Base-by-base conservation (phyloP, 2,113 vertebrate genomes). In the Heterotis niloticus region DNA sequence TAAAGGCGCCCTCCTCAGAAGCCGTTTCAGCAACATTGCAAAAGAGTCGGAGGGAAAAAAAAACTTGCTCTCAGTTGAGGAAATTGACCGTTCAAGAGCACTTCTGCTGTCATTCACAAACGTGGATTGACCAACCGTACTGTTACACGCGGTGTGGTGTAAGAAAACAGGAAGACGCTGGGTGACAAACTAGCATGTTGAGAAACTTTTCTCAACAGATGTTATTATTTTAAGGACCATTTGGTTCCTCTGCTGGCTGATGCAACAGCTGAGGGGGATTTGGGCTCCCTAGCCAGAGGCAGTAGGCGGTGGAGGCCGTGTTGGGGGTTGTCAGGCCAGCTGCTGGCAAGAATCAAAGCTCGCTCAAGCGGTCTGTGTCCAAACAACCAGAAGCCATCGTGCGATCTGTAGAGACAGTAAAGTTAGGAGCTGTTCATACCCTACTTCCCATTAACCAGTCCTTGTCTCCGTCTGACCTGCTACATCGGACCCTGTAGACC, bases 161-260 rank as follows among this genome's bases (percentile, higher is more conserved):
- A 62, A 20, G 20, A 62, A 4, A 72, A n/a, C 14, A n/a, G 0
- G 13, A 65, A 20, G 13, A 52, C 51, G 44, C 23, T 54, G 44
- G 76, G 44, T 54, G 23, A 78, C 65, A 68, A 7, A 26, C 17
- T 4, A 20, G 54, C 26, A 56, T 23, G 9, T 16, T 11, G 24
- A 68, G 64, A 24, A 26, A 24, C 34, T 72, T 72, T 28, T 51
- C 9, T 0, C 24, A 52, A 66, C 12, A 20, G 23, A 7, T 56
- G 13, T 77, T 29, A 4, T 57, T 67, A 64, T 77, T 66, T 56
- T 51, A 77, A 68, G 76, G 52, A 66, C 54, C 51, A 34, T 29
- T 14, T 10, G 28, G 59, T 28, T 64, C 56, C 74, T 64, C 16
- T 64, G 10, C 59, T 18, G 18, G 28, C n/a, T 73, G 3, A 7